phyloP scores from a whole-genome alignment of 2,113 vertebrate genomes.

The Pimephales promelas region DNA sequence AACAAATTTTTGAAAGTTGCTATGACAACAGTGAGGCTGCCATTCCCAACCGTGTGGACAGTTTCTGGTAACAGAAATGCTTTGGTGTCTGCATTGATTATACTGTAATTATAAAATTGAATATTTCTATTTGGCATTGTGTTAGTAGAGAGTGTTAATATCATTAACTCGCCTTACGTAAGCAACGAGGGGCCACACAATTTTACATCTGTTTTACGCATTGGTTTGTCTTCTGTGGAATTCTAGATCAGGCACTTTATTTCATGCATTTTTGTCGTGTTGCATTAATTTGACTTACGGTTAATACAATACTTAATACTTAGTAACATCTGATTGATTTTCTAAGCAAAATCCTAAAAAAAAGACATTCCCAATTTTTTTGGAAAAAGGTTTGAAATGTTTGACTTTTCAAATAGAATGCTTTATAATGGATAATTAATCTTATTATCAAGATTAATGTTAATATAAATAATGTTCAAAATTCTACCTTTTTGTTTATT shows the following conservation, averaged over 20 bases:
- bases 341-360: not conserved
- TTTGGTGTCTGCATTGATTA: constrained; percentile 27
- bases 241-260: not conserved
- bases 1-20: constrained; percentile 52
- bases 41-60: constrained; percentile 35
- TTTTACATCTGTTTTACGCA: constrained; percentile 1
- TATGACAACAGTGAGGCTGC: constrained; percentile 57
- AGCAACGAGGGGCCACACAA: not conserved
- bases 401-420: not conserved
- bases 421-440: not conserved
- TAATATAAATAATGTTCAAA: not conserved
- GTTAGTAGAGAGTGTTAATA: constrained; percentile 12
- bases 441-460: not conserved
- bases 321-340: not conserved
- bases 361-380: not conserved
- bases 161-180: constrained; percentile 11
- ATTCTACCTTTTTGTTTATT: constrained; percentile 13
- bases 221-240: constrained; percentile 16
- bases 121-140: constrained; percentile 33
- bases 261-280: not conserved
- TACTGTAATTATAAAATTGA: constrained; percentile 37
- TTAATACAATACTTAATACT: not conserved
- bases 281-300: not conserved
- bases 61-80: constrained; percentile 28
- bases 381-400: not conserved